Evolutionary conservation across 37 sponge, comb jelly and placozoan species (phyloP), one percentile per base, ranked within the genome.

Genomic region (Hexactinellida sp.): DNA sequence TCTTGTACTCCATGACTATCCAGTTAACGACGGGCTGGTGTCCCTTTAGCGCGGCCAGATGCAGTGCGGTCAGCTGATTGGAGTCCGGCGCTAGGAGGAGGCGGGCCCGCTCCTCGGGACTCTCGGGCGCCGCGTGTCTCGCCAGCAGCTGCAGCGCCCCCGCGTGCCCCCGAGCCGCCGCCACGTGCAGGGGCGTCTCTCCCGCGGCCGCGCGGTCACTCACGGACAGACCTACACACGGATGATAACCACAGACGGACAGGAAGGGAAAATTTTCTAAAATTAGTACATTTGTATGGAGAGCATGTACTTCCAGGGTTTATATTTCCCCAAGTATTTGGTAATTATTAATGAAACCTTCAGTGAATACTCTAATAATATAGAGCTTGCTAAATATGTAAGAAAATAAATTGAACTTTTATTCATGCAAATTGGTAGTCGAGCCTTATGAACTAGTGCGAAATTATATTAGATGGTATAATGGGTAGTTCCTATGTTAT

Each of bases 1-100:
- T n/a, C 76, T 63, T 63, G 34, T 63, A 63, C 76, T 63, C 76
- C 76, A 63, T 63, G 19, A 63, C 76, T 10, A 63, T 63, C 76
- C 76, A 63, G 76, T 63, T 63, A 23, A 63, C 76, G 25, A 63
- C 76, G 3, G 76, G 34, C 76, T 63, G 76, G 76, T 63, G 76
- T 3, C 76, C 76, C 34, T 63, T 63, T 1, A 63, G 76, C 32
- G 76, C 76, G 25, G 76, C 76, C 34, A 63, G 76, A n/a, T 63
- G 76, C 32, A 63, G 76, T 7, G 34, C 76, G 25, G 76, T 63
- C 5, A 63, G 76, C 3, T n/a, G 32, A 1, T 63, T 10, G 76
- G 3, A 21, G 34, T 63, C 76, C 76, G 32, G 25, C 28, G 34
- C 30, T 23, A 63, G 76, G 3, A 63, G 76, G 34, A n/a, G 19